A percentile compares a stretch with the other conserved stretches of the same genome.
Conservation (phyloP, 2,113 vertebrate species). For the Silurus meridionalis region DNA sequence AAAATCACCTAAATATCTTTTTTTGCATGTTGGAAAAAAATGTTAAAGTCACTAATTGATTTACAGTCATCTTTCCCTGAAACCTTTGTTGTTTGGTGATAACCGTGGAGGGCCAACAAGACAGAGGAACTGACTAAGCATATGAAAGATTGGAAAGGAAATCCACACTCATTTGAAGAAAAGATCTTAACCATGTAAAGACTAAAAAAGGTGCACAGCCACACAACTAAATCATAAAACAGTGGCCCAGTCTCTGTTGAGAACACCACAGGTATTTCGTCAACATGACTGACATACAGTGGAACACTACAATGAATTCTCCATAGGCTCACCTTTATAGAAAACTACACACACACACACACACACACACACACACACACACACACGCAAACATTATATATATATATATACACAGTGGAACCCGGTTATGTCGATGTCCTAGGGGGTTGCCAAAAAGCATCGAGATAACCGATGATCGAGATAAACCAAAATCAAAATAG, state of each 20-base stretch:
- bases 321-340: too few relatives aligned
- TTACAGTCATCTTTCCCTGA: not conserved
- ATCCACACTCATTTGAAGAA: not conserved
- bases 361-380: too few relatives aligned
- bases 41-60: not conserved
- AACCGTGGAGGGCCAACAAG: not conserved
- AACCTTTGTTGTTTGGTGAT: not conserved
- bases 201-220: not conserved
- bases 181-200: not conserved
- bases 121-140: not conserved
- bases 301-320: not conserved
- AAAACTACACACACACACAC: not conserved
- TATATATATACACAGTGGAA: too few relatives aligned
- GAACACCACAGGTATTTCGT: not conserved
- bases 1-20: slow-evolving; percentile 2
- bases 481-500: too few relatives aligned
- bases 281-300: not conserved
- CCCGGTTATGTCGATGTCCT: too few relatives aligned
- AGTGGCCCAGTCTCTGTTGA: not conserved
- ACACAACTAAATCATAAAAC: not conserved
- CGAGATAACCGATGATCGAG: too few relatives aligned
- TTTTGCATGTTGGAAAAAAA: not conserved
- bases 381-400: too few relatives aligned
- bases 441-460: too few relatives aligned
- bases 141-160: not conserved